Conservation (phyloP, 2,797 vertebrate genomes). For the Setipinna tenuifilis region DNA sequence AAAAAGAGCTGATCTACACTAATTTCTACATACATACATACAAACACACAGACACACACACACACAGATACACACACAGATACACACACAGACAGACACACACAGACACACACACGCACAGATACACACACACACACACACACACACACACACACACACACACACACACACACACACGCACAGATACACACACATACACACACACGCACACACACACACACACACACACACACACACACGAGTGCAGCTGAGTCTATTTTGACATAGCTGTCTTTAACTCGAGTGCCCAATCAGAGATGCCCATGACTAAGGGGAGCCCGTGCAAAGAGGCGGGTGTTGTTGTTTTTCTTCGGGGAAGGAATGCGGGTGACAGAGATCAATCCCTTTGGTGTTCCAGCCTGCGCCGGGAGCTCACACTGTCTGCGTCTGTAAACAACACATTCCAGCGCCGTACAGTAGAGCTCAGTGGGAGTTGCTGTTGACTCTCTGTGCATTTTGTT, state of each 20-base stretch:
- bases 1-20: constrained; percentile 28
- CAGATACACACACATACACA: too few species aligned
- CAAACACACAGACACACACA: neutral
- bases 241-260: too few species aligned
- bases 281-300: too few species aligned
- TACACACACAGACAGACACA: neutral
- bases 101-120: too few species aligned
- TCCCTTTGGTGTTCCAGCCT: neutral
- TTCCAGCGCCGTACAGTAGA: constrained; percentile 68
- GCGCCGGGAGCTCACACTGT: constrained; percentile 71
- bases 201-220: too few species aligned
- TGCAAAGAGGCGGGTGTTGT: too few species aligned
- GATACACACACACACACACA: too few species aligned
- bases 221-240: too few species aligned
- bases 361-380: neutral
- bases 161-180: too few species aligned
- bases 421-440: constrained; percentile 78
- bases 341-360: neutral
- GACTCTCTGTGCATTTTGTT: constrained; percentile 77
- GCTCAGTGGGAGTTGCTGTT: constrained; percentile 76
- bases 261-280: too few species aligned
- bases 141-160: too few species aligned
- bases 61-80: neutral
- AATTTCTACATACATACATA: neutral
- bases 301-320: too few species aligned